Evolutionary conservation across 2,113 vertebrate genomes (phyloP).

Genomic region (Lamprologus lemairii): DNA sequence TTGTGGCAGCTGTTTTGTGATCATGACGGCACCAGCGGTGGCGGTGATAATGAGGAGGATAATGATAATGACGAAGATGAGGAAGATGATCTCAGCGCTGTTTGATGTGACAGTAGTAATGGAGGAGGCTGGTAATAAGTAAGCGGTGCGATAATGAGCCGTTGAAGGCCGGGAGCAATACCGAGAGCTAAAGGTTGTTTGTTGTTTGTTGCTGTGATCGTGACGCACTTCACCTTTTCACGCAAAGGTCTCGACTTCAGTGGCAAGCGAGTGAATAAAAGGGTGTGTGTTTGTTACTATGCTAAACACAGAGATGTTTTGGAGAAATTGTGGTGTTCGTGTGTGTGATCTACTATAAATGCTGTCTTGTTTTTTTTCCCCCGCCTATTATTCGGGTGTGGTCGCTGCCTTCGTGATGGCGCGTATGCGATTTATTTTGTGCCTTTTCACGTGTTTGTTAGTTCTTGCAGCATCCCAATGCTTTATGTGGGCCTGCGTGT

Average conservation of each 20-base stretch:
- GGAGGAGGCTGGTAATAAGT: not conserved
- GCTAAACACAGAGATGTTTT: not conserved
- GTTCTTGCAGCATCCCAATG: not conserved
- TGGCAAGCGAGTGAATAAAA: not conserved
- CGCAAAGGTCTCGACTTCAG: conserved; percentile 5
- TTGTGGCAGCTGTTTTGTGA: conserved; percentile 4
- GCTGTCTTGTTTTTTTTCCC: not conserved
- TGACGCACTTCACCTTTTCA: conserved; percentile 29
- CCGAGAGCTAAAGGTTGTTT: not conserved
- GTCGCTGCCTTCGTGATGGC: not conserved
- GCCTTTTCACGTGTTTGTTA: not conserved
- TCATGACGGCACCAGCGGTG: not conserved
- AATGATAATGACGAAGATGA: not conserved
- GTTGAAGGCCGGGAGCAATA: not conserved
- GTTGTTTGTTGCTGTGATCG: conserved; percentile 16
- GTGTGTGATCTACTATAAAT: not conserved
- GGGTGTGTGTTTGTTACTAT: not conserved
- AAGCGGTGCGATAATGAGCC: not conserved
- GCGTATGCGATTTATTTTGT: not conserved
- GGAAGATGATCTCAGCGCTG: not conserved
- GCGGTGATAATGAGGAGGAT: not conserved
- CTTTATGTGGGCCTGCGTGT: not conserved
- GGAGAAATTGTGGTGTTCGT: not conserved
- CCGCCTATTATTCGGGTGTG: not conserved
- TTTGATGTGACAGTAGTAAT: not conserved